phyloP scores from a whole-genome alignment of 64 coral and sea anemone genomes.

The Cladopsammia gracilis region DNA sequence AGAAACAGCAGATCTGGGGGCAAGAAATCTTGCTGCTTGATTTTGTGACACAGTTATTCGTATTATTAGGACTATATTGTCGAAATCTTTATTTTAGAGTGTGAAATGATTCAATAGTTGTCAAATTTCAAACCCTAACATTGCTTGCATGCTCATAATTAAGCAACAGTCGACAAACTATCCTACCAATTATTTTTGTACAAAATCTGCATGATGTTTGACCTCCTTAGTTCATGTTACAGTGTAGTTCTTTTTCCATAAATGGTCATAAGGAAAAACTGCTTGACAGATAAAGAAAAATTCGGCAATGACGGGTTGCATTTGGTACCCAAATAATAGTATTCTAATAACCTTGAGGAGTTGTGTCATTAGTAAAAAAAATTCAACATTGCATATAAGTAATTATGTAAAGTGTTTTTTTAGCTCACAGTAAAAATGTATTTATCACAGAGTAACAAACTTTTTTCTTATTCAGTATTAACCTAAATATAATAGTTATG shows the following conservation, averaged over 20 bases:
- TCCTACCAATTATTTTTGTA: slow-evolving; percentile 40
- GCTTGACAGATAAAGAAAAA: no score
- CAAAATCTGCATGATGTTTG: slow-evolving; percentile 8
- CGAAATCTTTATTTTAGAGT: slow-evolving; percentile 43
- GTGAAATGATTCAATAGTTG: slow-evolving; percentile 42
- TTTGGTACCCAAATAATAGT: no score
- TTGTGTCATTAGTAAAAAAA: background rate
- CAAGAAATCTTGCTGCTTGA: slow-evolving; percentile 31
- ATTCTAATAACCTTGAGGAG: background rate
- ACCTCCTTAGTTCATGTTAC: background rate
- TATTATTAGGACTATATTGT: slow-evolving; percentile 17
- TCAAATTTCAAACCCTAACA: slow-evolving; percentile 9
- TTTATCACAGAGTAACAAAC: slow-evolving; percentile 7
- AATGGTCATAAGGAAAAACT: no score
- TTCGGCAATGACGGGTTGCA: no score
- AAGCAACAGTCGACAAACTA: background rate
- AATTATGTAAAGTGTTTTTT: background rate
- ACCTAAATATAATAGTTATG: background rate
- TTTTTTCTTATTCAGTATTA: background rate
- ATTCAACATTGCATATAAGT: background rate
- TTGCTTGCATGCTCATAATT: background rate
- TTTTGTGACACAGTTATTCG: slow-evolving; percentile 26
- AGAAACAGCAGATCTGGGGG: background rate
- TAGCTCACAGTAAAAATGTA: background rate
- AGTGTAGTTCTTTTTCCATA: no score